Evolutionary conservation across 2,113 vertebrate genomes (phyloP).

Genomic region (Phocoena phocoena): DNA sequence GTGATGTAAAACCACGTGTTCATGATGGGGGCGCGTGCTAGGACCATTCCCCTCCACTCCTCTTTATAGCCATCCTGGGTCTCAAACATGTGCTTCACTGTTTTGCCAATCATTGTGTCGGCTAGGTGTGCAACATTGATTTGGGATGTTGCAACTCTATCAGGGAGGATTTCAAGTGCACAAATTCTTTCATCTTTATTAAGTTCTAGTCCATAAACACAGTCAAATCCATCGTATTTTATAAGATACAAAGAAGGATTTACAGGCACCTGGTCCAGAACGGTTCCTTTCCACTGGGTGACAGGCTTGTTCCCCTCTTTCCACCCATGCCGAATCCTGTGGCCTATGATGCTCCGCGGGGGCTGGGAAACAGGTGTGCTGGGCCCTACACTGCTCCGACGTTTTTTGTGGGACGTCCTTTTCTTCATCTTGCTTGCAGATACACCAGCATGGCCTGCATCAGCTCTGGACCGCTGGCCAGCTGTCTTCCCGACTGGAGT

Average conservation of each 20-base stretch:
- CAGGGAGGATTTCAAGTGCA: not conserved
- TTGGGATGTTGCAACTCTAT: not conserved
- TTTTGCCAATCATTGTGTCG: not conserved
- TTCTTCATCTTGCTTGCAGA: not conserved
- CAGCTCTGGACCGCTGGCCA: not conserved
- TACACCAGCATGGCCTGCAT: not conserved
- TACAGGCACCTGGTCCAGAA: not conserved
- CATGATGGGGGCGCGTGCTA: not conserved
- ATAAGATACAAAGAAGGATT: not conserved
- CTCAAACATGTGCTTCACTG: not conserved
- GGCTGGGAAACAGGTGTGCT: not conserved
- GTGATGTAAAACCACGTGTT: not conserved
- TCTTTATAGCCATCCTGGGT: not conserved
- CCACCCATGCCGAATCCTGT: not conserved
- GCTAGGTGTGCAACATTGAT: not conserved
- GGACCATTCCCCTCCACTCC: not conserved
- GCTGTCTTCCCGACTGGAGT: not conserved
- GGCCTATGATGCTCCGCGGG: not conserved
- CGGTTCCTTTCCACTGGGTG: not conserved
- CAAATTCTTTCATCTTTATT: not conserved
- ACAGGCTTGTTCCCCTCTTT: not conserved
- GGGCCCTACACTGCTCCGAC: not conserved
- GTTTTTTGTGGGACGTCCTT: not conserved
- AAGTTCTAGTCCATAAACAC: not conserved
- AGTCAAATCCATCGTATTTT: not conserved